Base-by-base conservation (phyloP, 2,113 vertebrate species). In the Melanocharis versteri region DNA sequence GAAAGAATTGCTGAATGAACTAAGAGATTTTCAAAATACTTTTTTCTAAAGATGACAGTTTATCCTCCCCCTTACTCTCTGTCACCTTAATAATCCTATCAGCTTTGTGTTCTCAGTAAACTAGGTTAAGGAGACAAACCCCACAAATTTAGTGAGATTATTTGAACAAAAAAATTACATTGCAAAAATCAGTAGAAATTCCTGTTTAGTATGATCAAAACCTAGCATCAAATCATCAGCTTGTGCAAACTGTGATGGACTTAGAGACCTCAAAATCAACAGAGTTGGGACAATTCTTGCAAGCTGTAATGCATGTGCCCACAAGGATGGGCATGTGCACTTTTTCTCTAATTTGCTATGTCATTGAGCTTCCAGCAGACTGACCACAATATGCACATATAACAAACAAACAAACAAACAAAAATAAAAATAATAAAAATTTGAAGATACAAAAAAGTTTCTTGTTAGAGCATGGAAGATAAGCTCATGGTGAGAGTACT, bases 271-370 rank as follows among this genome's bases (percentile, higher is more conserved):
- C n/a, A 47, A 85, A 87, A 53, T 37, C 42, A 93, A 56, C 19
- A 54, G 31, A 24, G 8, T 3, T 79, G 20, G 24, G 54, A 72
- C 20, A 76, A 44, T 37, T 93, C 57, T 60, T 72, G 53, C 31
- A n/a, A 56, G 20, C 40, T 27, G 16, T 35, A 83, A 68, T 31
- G 53, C 28, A 12, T 8, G 13, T 27, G 14, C 19, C 21, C 22
- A 78, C 26, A 61, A n/a, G 22, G 39, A 58, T 21, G 15, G 14
- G n/a, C 2, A 1, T 1, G 1, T 17, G 22, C 27, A 44, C 5
- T 58, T 61, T n/a, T 68, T 37, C 57, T 82, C 83, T 51, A 24
- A 79, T 56, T 85, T 68, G 6, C 30, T 47, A 47, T 10, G 7
- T 44, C 82, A 31, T 19, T 35, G 40, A 39, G 20, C 24, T 90